phyloP scores from a whole-genome alignment of 2,797 vertebrate genomes.

The Odontamblyopus lacepedii region DNA sequence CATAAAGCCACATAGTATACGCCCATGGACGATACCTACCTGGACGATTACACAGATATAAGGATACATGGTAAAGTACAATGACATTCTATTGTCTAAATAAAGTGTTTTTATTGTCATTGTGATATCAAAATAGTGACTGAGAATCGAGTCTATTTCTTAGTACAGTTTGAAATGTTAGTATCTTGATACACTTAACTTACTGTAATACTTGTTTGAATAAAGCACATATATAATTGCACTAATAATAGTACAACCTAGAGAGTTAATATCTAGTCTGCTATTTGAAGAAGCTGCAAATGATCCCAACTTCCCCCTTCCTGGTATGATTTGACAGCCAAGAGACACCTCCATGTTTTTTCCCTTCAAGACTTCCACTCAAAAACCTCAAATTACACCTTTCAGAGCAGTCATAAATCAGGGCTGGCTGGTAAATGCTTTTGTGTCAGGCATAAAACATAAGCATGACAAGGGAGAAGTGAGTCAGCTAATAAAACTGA shows the following conservation, averaged over 20 bases:
- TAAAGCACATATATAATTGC: not conserved
- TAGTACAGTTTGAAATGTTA: too few species aligned
- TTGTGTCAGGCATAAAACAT: conserved; percentile 58
- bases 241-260: not conserved
- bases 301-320: conserved; percentile 24
- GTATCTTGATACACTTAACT: not conserved
- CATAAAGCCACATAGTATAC: too few species aligned
- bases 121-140: too few species aligned
- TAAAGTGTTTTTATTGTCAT: too few species aligned
- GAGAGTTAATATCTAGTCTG: not conserved
- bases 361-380: conserved; percentile 27
- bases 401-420: conserved; percentile 65
- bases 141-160: too few species aligned
- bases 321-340: conserved; percentile 36
- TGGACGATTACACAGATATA: too few species aligned
- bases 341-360: conserved; percentile 24
- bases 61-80: too few species aligned
- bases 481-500: conserved; percentile 46
- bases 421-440: conserved; percentile 57
- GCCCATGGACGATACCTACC: too few species aligned
- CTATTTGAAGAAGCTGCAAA: conserved; percentile 12
- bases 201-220: not conserved
- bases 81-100: too few species aligned
- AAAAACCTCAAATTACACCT: conserved; percentile 66
- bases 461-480: conserved; percentile 43